Evolutionary conservation across 2,797 vertebrate species (phyloP), one percentile per base, ranked within the genome.

Genomic region (Trachops cirrhosus): DNA sequence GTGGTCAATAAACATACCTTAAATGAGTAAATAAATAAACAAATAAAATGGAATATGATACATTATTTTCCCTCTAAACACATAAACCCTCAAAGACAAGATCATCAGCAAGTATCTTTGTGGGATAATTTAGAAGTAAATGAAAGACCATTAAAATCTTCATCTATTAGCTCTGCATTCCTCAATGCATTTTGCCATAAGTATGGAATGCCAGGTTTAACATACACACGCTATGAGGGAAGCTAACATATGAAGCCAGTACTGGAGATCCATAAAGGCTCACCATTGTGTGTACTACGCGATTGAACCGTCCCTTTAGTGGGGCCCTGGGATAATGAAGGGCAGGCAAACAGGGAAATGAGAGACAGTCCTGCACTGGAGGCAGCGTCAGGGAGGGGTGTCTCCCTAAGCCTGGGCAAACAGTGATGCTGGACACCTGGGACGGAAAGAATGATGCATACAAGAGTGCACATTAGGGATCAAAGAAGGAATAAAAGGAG

Each of bases 31-130:
- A 26, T 68, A 77, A 85, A 52, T 75, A 75, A 94, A 77, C 41
- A 71, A 54, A 48, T 67, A 41, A 84, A 78, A 84, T 57, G 5
- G 57, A 95, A 82, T 24, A 54, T 41, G 67, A 16, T 52, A 77
- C 2, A 6, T 87, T 71, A 91, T n/a, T 78, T 92, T 24, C 32
- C 41, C 19, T 95, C 24, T 84, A 96, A 96, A 91, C 14, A 92
- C n/a, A 82, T 9, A 70, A 91, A 29, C 75, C 21, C 39, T 94
- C 64, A 91, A 50, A 80, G 37, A 39, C 3, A 91, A 21, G 32
- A 50, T 37, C 14, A 84, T 64, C 3, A 57, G 19, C 37, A 73
- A 9, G 15, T 22, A 75, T 52, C 86, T 91, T 46, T 68, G 73
- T 3, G 34, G 19, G 87, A 78, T 86, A 83, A 82, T 59, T 34